Base-by-base conservation (phyloP, 2,888 invertebrate genomes). In the Synanthedon tipuliformis region DNA sequence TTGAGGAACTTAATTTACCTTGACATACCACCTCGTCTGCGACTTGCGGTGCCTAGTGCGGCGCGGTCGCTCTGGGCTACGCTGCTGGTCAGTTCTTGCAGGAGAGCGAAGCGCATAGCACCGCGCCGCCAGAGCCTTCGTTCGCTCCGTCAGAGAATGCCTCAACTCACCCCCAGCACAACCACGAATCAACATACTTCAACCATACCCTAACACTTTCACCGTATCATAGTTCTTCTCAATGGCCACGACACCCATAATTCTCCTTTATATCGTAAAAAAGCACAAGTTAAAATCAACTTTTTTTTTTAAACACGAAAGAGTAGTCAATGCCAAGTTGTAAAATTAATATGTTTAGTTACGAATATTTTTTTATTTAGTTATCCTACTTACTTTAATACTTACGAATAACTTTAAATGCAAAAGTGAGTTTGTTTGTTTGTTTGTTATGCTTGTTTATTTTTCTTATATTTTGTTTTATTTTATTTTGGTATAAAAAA, bases 21-120 rank as follows among this genome's bases (percentile, higher is more conserved):
- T 92, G 68, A 92, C 91, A 74, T 92, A 92, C 90, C 92, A 92
- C 80, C 90, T 87, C 56, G 90, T 89, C 63, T 87, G 88, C 51
- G 89, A 89, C 66, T 89, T 90, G 69, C 86, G 79, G 59, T 85
- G 88, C 56, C 87, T 79, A 59, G 71, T 68, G 55, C 82, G 79
- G 56, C 81, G 78, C 51, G 18, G 49, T 18, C 82, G 81, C 59
- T 82, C 83, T 41, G 69, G 67, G 69, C 68, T 75, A 61, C 68
- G 75, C 54, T 50, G 50, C 27, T 57, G 64, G 55, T 75, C 76
- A 40, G 69, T 65, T 57, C 82, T 78, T 55, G 79, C 76, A 51
- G 86, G 83, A 54, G 85, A 83, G 54, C 83, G 78, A 71, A 86
- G 71, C 59, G 85, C 83, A 62, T 87, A 82, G 64, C 84, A 86